Evolutionary conservation across 2,113 vertebrate species (phyloP).

Genomic region (Pelusios castaneus): DNA sequence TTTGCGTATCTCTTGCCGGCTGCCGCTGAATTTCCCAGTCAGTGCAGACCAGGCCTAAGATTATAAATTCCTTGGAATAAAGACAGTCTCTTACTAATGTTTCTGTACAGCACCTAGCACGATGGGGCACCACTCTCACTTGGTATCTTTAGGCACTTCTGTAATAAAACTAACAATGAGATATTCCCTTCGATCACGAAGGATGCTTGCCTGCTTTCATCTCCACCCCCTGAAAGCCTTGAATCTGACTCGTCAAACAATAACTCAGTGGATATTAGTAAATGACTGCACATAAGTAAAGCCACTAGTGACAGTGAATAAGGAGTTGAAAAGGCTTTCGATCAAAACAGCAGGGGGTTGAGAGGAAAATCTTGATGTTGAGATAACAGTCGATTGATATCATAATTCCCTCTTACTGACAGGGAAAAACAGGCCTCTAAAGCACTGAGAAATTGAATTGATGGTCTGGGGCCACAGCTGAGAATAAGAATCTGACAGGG

Average conservation of each 20-base stretch:
- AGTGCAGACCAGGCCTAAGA: not conserved
- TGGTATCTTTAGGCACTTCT: not conserved
- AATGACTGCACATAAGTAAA: accelerated
- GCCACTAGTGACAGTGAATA: accelerated
- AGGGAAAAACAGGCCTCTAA: not conserved
- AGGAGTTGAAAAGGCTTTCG: not conserved
- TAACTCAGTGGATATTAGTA: accelerated
- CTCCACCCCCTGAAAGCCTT: accelerated
- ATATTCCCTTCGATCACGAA: not conserved
- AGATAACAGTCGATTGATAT: not conserved
- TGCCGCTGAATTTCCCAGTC: no score
- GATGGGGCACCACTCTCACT: not conserved
- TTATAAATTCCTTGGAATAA: not conserved
- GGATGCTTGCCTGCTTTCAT: not conserved
- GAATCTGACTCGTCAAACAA: not conserved
- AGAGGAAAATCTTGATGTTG: not conserved
- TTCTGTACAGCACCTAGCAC: not conserved
- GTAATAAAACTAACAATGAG: not conserved
- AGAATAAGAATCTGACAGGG: slow-evolving; percentile 1
- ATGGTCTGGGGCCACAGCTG: not conserved
- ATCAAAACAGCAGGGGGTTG: accelerated
- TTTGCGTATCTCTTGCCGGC: no score
- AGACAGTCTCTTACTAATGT: not conserved
- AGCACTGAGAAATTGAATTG: not conserved
- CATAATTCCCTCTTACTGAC: not conserved